These are phyloP conservation scores for Meles meles DNA, from an alignment of 2,113 vertebrate species.

Conservation along the genomic window DNA sequence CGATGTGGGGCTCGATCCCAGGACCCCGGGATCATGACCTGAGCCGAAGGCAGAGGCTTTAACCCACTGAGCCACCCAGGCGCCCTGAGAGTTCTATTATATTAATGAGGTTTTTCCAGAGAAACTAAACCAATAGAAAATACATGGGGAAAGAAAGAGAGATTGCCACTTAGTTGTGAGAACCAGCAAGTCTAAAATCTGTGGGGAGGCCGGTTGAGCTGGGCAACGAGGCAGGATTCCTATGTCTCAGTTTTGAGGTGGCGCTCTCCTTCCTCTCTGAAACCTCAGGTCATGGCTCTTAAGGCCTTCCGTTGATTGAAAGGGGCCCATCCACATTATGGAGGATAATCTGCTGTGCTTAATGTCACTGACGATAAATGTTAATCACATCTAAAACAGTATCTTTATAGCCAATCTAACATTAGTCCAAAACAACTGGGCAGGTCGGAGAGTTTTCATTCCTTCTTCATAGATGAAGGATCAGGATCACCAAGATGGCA, in stretches of 20 bases:
- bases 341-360: neutral
- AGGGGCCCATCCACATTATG: neutral
- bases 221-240: neutral
- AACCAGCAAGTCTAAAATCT: neutral
- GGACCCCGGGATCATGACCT: no score
- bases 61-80: no score
- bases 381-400: neutral
- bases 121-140: neutral
- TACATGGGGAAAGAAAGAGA: neutral
- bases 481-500: neutral
- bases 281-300: neutral
- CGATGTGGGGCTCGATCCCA: no score
- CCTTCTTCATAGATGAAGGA: neutral
- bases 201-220: neutral
- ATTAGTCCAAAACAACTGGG: neutral
- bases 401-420: neutral
- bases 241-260: neutral
- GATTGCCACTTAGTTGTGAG: no score
- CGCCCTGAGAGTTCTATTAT: neutral
- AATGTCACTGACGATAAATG: neutral
- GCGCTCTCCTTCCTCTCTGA: neutral
- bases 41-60: no score
- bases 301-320: neutral
- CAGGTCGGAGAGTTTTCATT: neutral
- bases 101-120: neutral